These are phyloP conservation scores for Vespertilio murinus DNA, from an alignment of 2,797 vertebrate species.

Conservation along the genomic window DNA sequence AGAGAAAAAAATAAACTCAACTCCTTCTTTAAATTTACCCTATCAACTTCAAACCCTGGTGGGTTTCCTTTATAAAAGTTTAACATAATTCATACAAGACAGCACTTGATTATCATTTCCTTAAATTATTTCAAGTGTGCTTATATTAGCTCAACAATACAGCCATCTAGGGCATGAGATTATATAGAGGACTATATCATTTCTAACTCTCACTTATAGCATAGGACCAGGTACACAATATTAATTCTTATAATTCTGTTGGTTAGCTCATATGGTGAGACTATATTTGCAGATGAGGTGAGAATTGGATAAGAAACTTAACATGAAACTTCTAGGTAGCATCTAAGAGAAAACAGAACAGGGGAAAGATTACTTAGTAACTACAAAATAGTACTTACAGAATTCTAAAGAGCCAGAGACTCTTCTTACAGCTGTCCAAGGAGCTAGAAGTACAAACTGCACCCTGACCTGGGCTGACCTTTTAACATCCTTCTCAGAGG, in stretches of 20 bases:
- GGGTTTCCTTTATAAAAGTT: background rate
- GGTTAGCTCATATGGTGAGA: background rate
- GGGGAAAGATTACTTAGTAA: slow-evolving; percentile 37
- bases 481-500: slow-evolving; percentile 48
- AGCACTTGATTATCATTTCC: slow-evolving; percentile 39
- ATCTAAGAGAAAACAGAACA: slow-evolving; percentile 41
- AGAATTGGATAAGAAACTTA: background rate
- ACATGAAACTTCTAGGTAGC: background rate
- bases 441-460: slow-evolving; percentile 22
- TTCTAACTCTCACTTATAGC: background rate
- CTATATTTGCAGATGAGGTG: background rate
- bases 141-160: slow-evolving; percentile 37
- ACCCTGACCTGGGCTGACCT: slow-evolving; percentile 17
- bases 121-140: slow-evolving; percentile 40
- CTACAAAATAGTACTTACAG: slow-evolving; percentile 68
- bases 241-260: background rate
- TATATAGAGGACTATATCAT: background rate
- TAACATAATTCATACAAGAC: background rate
- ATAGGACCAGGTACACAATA: background rate
- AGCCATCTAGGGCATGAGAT: background rate
- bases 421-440: slow-evolving; percentile 66
- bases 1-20: background rate
- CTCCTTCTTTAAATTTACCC: background rate
- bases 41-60: slow-evolving; percentile 4
- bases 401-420: slow-evolving; percentile 50